Percentiles rank a stretch among this genome's conserved stretches.
These are phyloP conservation scores for silkworm (Bombyx mori) DNA, from an alignment of 1,140 invertebrate genomes.

Conservation along the genomic window ASM3026992v2 NC_085112.1:7812001-7812500, in stretches of 20 bases:
- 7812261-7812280: too few species aligned
- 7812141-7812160: conserved; percentile 71
- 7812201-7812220: too few species aligned
- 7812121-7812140: conserved; percentile 87
- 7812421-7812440: too few species aligned
- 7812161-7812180: conserved; percentile 45
- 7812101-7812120: conserved; percentile 97
- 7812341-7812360: background rate
- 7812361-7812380: background rate
- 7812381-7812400: background rate
- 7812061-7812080: conserved; percentile 92
- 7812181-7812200: too few species aligned
- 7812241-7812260: background rate
- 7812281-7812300: too few species aligned
- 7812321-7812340: background rate
- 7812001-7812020: too few species aligned
- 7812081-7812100: conserved; percentile 98
- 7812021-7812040: conserved; percentile 76
- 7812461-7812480: conserved; percentile 7
- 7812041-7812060: conserved; percentile 96
- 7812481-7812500: background rate
- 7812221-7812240: background rate
- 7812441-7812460: too few species aligned
- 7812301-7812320: background rate
- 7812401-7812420: too few species aligned